These are phyloP conservation scores for Orchesella cincta DNA, from an alignment of 1,140 invertebrate genomes.

Conservation along the genomic window DNA sequence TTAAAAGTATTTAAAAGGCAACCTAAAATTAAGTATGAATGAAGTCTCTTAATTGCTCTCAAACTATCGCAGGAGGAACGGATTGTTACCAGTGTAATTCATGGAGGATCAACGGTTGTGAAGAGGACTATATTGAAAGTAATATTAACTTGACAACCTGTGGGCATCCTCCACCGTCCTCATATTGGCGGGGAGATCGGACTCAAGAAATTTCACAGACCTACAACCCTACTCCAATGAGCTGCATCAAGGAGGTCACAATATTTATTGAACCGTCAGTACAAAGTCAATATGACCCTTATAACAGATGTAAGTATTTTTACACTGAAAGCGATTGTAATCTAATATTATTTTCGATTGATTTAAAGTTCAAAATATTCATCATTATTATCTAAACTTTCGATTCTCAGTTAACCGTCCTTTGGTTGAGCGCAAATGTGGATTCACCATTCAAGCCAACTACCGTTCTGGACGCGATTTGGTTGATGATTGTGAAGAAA, in stretches of 20 bases:
- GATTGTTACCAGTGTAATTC: constrained; percentile 1
- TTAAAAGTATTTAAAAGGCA: too few species aligned
- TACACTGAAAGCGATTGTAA: too few species aligned
- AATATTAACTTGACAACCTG: constrained; percentile 20
- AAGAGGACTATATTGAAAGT: constrained; percentile 9
- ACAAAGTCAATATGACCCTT: neutral
- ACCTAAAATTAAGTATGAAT: neutral
- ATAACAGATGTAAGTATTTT: constrained; percentile 5
- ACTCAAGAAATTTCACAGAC: neutral
- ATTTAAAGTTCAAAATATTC: neutral
- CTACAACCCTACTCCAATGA: neutral
- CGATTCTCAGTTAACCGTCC: constrained; percentile 13
- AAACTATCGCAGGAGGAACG: neutral
- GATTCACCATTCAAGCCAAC: neutral
- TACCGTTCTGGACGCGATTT: neutral
- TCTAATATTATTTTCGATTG: too few species aligned
- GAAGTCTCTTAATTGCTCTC: too few species aligned
- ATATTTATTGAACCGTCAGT: neutral
- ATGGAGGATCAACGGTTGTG: neutral
- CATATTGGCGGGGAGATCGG: neutral
- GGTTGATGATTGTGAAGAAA: neutral
- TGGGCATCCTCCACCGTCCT: neutral
- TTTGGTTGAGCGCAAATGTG: constrained; percentile 1
- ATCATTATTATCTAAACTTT: neutral
- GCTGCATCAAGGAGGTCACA: neutral